These are phyloP conservation scores for Saturnia japonica DNA, from an alignment of 2,888 invertebrate species.

Conservation along the genomic window DNA sequence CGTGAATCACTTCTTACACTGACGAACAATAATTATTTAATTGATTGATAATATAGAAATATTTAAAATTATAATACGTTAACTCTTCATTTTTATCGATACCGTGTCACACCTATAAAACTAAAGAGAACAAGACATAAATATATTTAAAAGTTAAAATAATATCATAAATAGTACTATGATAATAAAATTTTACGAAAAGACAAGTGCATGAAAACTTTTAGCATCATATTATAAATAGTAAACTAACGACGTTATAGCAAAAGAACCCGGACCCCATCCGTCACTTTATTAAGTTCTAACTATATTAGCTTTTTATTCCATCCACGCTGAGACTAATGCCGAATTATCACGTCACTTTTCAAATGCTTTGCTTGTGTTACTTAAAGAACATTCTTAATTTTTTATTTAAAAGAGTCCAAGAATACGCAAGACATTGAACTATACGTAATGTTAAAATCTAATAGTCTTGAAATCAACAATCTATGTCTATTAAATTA, in stretches of 20 bases:
- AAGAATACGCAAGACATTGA: no score
- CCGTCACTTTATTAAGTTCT: constrained; percentile 48
- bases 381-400: background rate
- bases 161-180: background rate
- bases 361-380: background rate
- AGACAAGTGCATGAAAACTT: constrained; percentile 37
- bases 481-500: no score
- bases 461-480: no score
- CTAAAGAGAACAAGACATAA: background rate
- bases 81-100: background rate
- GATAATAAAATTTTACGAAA: background rate
- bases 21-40: no score
- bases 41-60: no score
- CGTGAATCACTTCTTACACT: no score
- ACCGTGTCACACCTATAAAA: background rate
- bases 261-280: constrained; percentile 38
- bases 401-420: background rate
- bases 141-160: background rate
- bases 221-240: constrained; percentile 49
- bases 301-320: constrained; percentile 31
- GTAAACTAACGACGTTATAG: constrained; percentile 34
- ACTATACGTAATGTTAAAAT: no score
- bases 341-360: background rate
- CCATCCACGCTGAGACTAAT: constrained; percentile 7
- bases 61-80: no score